These are phyloP conservation scores for Nesoenas mayeri DNA, from an alignment of 2,113 vertebrate species.

Conservation along the genomic window DNA sequence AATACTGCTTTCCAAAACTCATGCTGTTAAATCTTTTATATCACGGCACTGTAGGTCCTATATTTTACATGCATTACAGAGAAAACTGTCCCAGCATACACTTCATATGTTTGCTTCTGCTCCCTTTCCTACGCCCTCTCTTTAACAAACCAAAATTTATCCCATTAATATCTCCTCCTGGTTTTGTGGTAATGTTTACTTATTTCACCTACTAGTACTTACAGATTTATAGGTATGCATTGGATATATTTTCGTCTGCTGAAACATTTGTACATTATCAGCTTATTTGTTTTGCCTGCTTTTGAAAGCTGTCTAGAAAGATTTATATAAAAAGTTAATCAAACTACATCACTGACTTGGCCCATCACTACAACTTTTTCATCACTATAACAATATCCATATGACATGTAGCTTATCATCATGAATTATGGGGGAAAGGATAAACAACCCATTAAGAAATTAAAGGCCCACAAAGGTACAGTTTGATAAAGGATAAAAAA, in stretches of 20 bases:
- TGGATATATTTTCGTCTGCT: background rate
- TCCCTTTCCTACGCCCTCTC: background rate
- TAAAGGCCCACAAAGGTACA: slow-evolving; percentile 63
- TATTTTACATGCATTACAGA: background rate
- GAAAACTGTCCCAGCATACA: background rate
- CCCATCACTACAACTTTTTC: slow-evolving; percentile 34
- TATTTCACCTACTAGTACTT: background rate
- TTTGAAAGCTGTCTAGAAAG: slow-evolving; percentile 29
- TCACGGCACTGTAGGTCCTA: background rate
- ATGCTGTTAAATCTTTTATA: background rate
- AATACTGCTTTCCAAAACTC: background rate
- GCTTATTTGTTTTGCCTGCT: background rate
- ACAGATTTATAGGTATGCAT: background rate
- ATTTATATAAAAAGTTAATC: slow-evolving; percentile 52
- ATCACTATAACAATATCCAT: background rate
- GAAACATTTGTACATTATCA: background rate
- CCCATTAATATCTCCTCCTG: background rate
- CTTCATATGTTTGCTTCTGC: background rate
- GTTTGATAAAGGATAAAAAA: slow-evolving; percentile 68
- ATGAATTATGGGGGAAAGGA: slow-evolving; percentile 48
- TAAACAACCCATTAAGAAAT: slow-evolving; percentile 69
- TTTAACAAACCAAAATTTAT: background rate
- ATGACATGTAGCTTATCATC: slow-evolving; percentile 28
- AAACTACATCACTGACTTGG: slow-evolving; percentile 28
- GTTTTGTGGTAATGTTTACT: background rate